Evolutionary conservation across 2,888 invertebrate species (phyloP).

Genomic region (Tuberolachnus salignus): DNA sequence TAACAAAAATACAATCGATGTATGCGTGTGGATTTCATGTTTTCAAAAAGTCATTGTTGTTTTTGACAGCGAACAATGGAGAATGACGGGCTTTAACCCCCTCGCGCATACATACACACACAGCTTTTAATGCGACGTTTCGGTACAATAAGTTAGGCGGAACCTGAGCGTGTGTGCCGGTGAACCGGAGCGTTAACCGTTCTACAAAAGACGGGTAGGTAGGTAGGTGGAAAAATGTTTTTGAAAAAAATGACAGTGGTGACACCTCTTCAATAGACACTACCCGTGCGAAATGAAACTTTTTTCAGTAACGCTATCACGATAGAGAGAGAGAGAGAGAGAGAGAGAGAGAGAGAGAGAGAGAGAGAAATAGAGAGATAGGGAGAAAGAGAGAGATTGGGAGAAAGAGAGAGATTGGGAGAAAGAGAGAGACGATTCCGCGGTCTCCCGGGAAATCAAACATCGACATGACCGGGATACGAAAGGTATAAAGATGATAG

Average conservation of each 20-base stretch:
- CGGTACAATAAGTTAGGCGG: not conserved
- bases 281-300: conserved; percentile 4
- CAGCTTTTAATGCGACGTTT: too few relatives aligned
- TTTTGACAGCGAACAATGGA: conserved; percentile 25
- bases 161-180: not conserved
- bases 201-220: not conserved
- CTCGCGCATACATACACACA: too few relatives aligned
- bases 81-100: not conserved
- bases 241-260: not conserved
- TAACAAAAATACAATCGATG: conserved; percentile 36
- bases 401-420: not conserved
- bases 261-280: conserved; percentile 20
- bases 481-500: not conserved
- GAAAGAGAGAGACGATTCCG: not conserved
- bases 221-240: not conserved
- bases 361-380: too few relatives aligned
- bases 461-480: conserved; percentile 21
- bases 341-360: not conserved
- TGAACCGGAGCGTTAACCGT: not conserved
- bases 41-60: conserved; percentile 36
- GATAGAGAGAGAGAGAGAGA: not conserved
- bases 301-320: conserved; percentile 5
- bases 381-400: not conserved
- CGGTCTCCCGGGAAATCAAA: conserved; percentile 47
- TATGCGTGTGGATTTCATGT: not conserved